Evolutionary conservation across 1,140 invertebrate species (phyloP), one percentile per base, ranked within the genome.

Genomic region (Drosophila suzukii): DNA sequence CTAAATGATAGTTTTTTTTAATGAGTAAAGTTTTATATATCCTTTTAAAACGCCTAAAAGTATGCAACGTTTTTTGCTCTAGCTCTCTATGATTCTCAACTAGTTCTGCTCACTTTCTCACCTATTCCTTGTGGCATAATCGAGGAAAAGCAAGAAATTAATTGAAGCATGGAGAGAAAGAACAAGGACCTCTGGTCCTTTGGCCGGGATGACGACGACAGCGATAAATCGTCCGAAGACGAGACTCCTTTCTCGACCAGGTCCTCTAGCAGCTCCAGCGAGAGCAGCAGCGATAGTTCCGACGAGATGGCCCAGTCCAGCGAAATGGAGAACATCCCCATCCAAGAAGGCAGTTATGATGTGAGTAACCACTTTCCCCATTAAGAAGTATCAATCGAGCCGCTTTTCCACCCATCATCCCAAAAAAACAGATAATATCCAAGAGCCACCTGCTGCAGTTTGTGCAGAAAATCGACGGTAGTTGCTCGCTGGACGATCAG

Each of bases 401-500:
- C 4, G 7, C 12, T 7, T 20, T 2, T 8, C 6, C 10, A 27
- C 36, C 8, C 2, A 8, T n/a, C n/a, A n/a, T n/a, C n/a, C 6
- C 32, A 7, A 0, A 34, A 6, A 4, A 34, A 2, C 30, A 84
- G 81, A 66, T 84, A 39, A 50, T 86, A 46, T 50, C 27, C 38
- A 68, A 62, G 11, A 0, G 3, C 0, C 74, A 78, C 15, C 46
- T 84, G 24, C 46, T 38, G 24, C 50, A 47, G 1, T 81, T 84
- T 66, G 59, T 77, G 24, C 44, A 70, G 2, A 60, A 30, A 15
- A 50, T 81, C 12, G 81, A 84, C 30, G 12, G 20, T 0, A 20
- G 24, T 1, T 60, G 60, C 12, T 44, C 58, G 1, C 6, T 86
- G 44, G 81, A 84, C 11, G 82, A 86, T 55, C 73, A 86, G 20